Evolutionary conservation across 2,113 vertebrate species (phyloP), one percentile per base, ranked within the genome.

Genomic region (Atrichornis clamosus): DNA sequence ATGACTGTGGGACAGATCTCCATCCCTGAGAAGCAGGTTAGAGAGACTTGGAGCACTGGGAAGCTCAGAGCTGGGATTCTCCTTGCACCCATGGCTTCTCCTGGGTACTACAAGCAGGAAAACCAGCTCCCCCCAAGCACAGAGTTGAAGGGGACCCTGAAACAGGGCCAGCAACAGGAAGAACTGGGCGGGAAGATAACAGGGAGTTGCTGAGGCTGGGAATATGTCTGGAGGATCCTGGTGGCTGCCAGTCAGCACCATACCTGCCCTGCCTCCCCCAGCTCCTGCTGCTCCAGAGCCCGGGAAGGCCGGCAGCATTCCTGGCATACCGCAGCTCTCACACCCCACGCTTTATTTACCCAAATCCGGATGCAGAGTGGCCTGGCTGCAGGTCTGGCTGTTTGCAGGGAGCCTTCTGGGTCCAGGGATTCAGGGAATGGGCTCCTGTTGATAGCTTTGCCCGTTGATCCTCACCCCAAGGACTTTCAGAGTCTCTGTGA

Each of bases 261-360:
- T 92, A 90, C 88, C 91, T 90, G 67, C 41, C 75, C 49, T 79
- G 78, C 88, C 55, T 73, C 37, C 84, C 26, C 35, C 62, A 26
- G 84, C 78, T 89, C 41, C 84, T 4, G 73, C 58, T 0, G 33
- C 69, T 85, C 17, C 14, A 32, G 47, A 68, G 88, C 62, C 42
- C 0, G 18, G 85, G 84, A 91, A 97, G 95, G 88, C 81, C 39
- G 0, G 85, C 93, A 79, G 87, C 95, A 97, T 97, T 97, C 97
- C 95, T 93, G 89, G 92, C 95, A 95, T 97, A 17, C 95, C 85
- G 0, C 85, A 78, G 84, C 80, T 86, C 82, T 91, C 87, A 93
- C 93, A 11, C 84, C 92, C 91, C 70, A 33, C 2, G 46, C 64
- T 85, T 87, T 86, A 95, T 94, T 97, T 95, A 90, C 92, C 63